A percentile compares a stretch with the other conserved stretches of the same genome.
These are phyloP conservation scores for Procambarus virginalis DNA, from an alignment of 1,140 invertebrate species.

Conservation along the genomic window DNA sequence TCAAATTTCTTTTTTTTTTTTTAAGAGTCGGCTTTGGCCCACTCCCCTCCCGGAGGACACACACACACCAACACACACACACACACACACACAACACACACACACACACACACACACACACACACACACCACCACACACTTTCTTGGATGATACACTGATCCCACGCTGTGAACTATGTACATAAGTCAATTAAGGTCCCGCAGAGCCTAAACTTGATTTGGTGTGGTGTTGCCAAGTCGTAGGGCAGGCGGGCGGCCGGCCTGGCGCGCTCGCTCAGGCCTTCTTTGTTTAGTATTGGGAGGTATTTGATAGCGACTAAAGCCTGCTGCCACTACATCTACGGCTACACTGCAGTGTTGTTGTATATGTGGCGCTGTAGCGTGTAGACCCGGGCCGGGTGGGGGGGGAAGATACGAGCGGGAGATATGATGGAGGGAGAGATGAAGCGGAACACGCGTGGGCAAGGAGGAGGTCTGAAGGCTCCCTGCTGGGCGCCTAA, in stretches of 20 bases:
- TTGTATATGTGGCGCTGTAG: neutral
- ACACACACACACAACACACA: neutral
- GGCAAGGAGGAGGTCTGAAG: conserved; percentile 36
- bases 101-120: conserved; percentile 1
- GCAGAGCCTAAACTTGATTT: conserved; percentile 59
- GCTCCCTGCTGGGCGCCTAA: conserved; percentile 61
- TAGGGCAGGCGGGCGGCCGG: neutral
- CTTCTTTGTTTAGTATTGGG: neutral
- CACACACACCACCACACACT: conserved; percentile 9
- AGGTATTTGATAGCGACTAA: too few relatives aligned
- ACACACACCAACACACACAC: neutral
- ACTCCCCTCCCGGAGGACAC: neutral
- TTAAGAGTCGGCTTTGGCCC: neutral
- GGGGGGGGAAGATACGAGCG: neutral
- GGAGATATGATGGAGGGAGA: neutral
- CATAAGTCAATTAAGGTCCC: conserved; percentile 53
- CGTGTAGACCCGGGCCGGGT: neutral
- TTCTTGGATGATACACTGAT: conserved; percentile 36
- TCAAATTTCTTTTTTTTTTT: neutral
- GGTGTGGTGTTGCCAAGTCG: conserved; percentile 27
- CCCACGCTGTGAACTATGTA: conserved; percentile 52
- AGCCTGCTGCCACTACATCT: too few relatives aligned
- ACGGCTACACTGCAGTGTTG: neutral
- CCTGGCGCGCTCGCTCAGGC: neutral
- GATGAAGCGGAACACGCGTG: conserved; percentile 7